These are phyloP conservation scores for Chrysogorgia sp. DNA, from an alignment of 92 coral and sea anemone species.

Conservation along the genomic window DNA sequence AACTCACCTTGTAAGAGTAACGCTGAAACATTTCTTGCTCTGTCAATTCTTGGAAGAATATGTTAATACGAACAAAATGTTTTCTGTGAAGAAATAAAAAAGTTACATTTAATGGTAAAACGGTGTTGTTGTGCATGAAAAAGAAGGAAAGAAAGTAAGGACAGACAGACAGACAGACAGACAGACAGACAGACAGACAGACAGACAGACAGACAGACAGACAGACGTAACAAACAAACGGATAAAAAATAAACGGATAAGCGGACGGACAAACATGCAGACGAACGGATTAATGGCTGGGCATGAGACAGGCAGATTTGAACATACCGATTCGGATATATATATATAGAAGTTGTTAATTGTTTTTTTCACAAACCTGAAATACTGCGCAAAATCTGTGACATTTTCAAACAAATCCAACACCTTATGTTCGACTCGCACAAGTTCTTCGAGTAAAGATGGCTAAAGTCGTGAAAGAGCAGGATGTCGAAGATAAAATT, in stretches of 20 bases:
- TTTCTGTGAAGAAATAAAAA: not conserved
- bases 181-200: not conserved
- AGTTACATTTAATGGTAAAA: not conserved
- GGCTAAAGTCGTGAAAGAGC: not conserved
- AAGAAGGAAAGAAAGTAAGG: not conserved
- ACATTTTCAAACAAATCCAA: constrained; percentile 26
- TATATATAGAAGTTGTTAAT: not conserved
- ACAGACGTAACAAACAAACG: not conserved
- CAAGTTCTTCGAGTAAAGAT: constrained; percentile 28
- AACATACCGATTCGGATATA: no score
- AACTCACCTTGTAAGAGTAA: constrained; percentile 31
- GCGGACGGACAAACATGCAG: not conserved
- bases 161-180: not conserved
- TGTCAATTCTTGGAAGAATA: constrained; percentile 39
- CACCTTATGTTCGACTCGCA: constrained; percentile 36
- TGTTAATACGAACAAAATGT: constrained; percentile 25
- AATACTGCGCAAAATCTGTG: constrained; percentile 34
- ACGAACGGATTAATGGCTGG: not conserved
- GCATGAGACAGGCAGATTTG: not conserved
- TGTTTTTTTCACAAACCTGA: not conserved
- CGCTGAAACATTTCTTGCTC: constrained; percentile 40
- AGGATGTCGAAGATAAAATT: not conserved
- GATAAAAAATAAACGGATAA: not conserved
- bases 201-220: not conserved
- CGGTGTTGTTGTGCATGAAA: not conserved